Percentiles rank a stretch among this genome's conserved stretches.
These are phyloP conservation scores for Zophobas atratus DNA, from an alignment of 1,140 invertebrate genomes.

Conservation along the genomic window DNA sequence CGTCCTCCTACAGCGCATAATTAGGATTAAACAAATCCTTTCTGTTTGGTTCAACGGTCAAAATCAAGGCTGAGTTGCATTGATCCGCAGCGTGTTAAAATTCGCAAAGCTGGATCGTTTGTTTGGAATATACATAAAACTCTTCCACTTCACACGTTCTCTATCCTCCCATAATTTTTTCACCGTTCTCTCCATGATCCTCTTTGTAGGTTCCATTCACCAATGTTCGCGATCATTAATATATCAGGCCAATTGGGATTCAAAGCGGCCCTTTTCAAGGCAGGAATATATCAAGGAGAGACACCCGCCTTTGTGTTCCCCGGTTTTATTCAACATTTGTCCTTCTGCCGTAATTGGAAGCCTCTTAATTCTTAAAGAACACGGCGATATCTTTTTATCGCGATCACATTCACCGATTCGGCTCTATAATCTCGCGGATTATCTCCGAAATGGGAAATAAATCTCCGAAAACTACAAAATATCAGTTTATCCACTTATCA, in stretches of 20 bases:
- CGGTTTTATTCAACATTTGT: constrained; percentile 8
- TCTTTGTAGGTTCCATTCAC: constrained; percentile 1
- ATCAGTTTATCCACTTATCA: constrained; percentile 40
- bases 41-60: background rate
- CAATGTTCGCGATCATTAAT: constrained; percentile 7
- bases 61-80: background rate
- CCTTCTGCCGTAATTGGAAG: constrained; percentile 7
- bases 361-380: constrained; percentile 14
- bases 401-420: background rate
- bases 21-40: background rate
- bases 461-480: constrained; percentile 28
- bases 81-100: background rate
- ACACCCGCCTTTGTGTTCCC: constrained; percentile 4
- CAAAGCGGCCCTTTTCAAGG: constrained; percentile 4
- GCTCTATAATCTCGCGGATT: constrained; percentile 9
- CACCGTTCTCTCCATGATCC: background rate
- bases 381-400: constrained; percentile 16
- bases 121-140: constrained; percentile 6
- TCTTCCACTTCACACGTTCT: constrained; percentile 16
- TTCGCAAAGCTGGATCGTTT: background rate
- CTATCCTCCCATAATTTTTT: background rate
- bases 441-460: constrained; percentile 20
- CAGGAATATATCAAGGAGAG: constrained; percentile 11
- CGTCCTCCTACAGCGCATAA: no score
- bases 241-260: constrained; percentile 11